A percentile compares a stretch with the other conserved stretches of the same genome.
These are phyloP conservation scores for Galerucella pusilla DNA, from an alignment of 2,888 invertebrate species.

Conservation along the genomic window DNA sequence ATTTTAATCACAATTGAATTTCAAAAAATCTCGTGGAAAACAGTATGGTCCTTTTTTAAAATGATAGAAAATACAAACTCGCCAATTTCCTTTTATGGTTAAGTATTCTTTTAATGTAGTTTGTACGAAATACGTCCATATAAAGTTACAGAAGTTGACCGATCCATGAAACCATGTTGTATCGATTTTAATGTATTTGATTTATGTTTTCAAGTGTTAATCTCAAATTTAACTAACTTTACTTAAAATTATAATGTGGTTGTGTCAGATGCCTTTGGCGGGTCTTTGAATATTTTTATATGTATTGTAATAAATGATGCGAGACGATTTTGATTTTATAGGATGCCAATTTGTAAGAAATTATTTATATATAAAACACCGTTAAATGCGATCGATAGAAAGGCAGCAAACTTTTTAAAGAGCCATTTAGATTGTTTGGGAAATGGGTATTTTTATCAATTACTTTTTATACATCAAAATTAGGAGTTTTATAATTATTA, in stretches of 20 bases:
- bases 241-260: not conserved
- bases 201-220: too few relatives aligned
- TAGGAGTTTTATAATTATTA: constrained; percentile 19
- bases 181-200: not conserved
- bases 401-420: constrained; percentile 7
- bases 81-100: not conserved
- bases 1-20: too few relatives aligned
- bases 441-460: constrained; percentile 18
- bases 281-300: constrained; percentile 6
- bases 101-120: not conserved
- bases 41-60: too few relatives aligned
- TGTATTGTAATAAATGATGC: constrained; percentile 12
- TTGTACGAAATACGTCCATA: not conserved
- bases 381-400: constrained; percentile 2
- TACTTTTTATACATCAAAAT: constrained; percentile 16
- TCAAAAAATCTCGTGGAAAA: too few relatives aligned
- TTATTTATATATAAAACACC: constrained; percentile 3
- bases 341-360: constrained; percentile 13
- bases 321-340: constrained; percentile 15
- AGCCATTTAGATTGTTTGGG: constrained; percentile 6
- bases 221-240: not conserved
- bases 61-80: not conserved
- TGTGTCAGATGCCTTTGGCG: not conserved
- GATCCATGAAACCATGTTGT: not conserved
- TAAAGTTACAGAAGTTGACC: not conserved